Conservation (phyloP, 2,888 invertebrate genomes). For the Panzeria rudis region DNA sequence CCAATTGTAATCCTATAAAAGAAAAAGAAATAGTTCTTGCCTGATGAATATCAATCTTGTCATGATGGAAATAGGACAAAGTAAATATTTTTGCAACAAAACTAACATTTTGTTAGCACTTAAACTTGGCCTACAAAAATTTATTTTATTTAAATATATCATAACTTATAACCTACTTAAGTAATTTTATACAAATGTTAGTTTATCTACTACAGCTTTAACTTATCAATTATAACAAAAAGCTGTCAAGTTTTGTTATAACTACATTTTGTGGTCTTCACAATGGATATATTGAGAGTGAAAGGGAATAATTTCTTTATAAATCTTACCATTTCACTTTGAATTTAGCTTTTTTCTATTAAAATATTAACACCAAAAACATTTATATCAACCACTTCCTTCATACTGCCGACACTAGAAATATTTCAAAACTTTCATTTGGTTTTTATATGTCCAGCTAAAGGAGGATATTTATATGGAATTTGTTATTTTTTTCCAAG, state of each 20-base stretch:
- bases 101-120: neutral
- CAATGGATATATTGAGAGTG: neutral
- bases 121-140: slow-evolving; percentile 46
- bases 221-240: slow-evolving; percentile 58
- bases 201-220: slow-evolving; percentile 26
- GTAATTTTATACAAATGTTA: neutral
- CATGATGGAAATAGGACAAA: neutral
- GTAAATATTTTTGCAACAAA: slow-evolving; percentile 20
- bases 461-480: slow-evolving; percentile 3
- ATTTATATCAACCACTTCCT: slow-evolving; percentile 24
- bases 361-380: slow-evolving; percentile 55
- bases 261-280: slow-evolving; percentile 22
- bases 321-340: slow-evolving; percentile 46
- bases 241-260: slow-evolving; percentile 47
- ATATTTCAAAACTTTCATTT: neutral
- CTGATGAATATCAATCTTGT: slow-evolving; percentile 57
- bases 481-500: slow-evolving; percentile 3
- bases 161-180: slow-evolving; percentile 39
- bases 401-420: neutral
- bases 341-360: slow-evolving; percentile 56
- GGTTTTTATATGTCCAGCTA: slow-evolving; percentile 4
- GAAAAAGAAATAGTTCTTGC: slow-evolving; percentile 17
- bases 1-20: slow-evolving; percentile 31
- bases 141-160: neutral
- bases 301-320: slow-evolving; percentile 19